A percentile compares a stretch with the other conserved stretches of the same genome.
Conservation (phyloP, 2,888 invertebrate genomes). For the Tridacna crocea region DNA sequence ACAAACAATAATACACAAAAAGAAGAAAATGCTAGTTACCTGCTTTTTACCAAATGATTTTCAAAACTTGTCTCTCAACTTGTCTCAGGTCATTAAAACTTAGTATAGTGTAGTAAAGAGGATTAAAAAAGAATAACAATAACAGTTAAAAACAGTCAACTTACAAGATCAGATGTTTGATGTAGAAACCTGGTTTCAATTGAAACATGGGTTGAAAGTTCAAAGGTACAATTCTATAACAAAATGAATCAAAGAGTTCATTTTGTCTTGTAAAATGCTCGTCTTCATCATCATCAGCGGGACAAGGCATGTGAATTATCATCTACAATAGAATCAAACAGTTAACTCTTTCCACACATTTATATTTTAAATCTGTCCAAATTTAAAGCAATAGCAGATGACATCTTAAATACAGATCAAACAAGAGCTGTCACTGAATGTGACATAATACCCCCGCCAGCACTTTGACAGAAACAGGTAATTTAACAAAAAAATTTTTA, state of each 20-base stretch:
- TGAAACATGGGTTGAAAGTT: conserved; percentile 3
- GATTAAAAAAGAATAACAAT: neutral
- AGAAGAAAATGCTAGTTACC: neutral
- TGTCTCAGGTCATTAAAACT: too few relatives aligned
- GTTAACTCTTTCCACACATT: neutral
- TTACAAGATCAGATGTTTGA: conserved; percentile 13
- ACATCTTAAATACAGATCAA: too few relatives aligned
- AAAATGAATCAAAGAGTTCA: neutral
- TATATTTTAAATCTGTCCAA: too few relatives aligned
- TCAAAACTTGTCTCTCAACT: too few relatives aligned
- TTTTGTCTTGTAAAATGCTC: conserved; percentile 2
- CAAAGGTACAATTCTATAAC: neutral
- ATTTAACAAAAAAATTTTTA: too few relatives aligned
- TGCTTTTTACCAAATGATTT: neutral
- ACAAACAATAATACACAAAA: neutral
- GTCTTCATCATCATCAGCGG: neutral
- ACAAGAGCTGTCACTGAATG: too few relatives aligned
- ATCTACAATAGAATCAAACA: neutral
- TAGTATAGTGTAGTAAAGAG: too few relatives aligned
- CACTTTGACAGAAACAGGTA: too few relatives aligned
- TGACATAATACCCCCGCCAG: too few relatives aligned
- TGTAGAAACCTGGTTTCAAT: neutral
- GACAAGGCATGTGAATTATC: neutral
- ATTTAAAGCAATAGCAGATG: too few relatives aligned
- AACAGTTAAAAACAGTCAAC: neutral